Conservation (phyloP, 2,797 vertebrate species). For the Phoeniculus purpureus region DNA sequence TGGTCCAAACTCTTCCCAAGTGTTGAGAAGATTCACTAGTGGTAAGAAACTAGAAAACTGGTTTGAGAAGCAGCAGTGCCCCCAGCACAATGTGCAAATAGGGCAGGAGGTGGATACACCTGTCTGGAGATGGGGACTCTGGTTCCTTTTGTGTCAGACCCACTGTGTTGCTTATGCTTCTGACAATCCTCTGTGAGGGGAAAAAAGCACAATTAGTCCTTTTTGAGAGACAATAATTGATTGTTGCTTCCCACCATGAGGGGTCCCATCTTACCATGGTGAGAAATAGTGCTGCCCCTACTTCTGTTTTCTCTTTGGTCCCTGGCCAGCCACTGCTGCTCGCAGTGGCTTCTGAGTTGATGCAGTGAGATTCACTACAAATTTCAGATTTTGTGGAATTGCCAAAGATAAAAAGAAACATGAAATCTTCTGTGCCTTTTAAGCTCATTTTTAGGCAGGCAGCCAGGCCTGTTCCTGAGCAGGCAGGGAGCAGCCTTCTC, state of each 20-base stretch:
- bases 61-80: not conserved
- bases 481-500: not conserved
- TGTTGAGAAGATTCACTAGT: not conserved
- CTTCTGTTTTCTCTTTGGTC: not conserved
- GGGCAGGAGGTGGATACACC: not conserved
- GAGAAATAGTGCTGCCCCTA: not conserved
- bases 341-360: not conserved
- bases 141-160: not conserved
- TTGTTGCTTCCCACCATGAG: not conserved
- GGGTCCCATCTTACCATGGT: no score
- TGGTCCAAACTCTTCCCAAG: not conserved
- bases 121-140: not conserved
- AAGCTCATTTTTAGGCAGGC: not conserved
- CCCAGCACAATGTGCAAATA: not conserved
- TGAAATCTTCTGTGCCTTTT: not conserved
- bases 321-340: not conserved
- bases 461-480: not conserved
- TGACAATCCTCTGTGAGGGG: not conserved
- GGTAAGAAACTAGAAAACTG: not conserved
- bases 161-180: not conserved
- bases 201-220: not conserved
- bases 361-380: not conserved
- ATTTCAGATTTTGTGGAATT: not conserved
- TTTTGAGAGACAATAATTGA: not conserved
- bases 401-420: not conserved